Conservation (phyloP, 2,113 vertebrate species). For the Uropsilus gracilis region DNA sequence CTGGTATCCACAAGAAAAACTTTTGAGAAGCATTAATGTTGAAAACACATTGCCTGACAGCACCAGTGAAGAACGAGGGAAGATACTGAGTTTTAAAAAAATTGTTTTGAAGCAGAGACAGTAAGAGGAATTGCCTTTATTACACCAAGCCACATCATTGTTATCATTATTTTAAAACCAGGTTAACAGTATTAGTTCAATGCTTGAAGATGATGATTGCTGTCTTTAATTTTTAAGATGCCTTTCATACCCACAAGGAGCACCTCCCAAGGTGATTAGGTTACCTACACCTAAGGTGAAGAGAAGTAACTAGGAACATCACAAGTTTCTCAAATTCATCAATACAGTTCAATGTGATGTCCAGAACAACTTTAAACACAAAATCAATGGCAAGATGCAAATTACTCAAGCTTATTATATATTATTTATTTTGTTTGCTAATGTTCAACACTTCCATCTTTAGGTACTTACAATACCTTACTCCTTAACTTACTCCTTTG, state of each 20-base stretch:
- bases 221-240: neutral
- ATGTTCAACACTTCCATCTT: slow-evolving; percentile 1
- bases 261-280: neutral
- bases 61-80: neutral
- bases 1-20: neutral
- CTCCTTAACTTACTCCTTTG: neutral
- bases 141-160: neutral
- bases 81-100: neutral
- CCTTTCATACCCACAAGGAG: neutral
- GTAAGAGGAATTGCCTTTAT: neutral
- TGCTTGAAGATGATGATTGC: neutral
- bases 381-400: slow-evolving; percentile 20
- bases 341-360: neutral
- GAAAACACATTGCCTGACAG: neutral
- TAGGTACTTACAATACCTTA: neutral
- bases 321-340: neutral
- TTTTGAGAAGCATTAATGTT: neutral
- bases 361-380: neutral
- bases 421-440: neutral
- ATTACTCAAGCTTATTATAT: neutral
- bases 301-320: neutral
- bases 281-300: neutral
- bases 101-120: neutral
- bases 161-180: neutral
- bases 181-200: neutral